These are phyloP conservation scores for Telmatochromis sp. DNA, from an alignment of 2,113 vertebrate genomes.

Conservation along the genomic window DNA sequence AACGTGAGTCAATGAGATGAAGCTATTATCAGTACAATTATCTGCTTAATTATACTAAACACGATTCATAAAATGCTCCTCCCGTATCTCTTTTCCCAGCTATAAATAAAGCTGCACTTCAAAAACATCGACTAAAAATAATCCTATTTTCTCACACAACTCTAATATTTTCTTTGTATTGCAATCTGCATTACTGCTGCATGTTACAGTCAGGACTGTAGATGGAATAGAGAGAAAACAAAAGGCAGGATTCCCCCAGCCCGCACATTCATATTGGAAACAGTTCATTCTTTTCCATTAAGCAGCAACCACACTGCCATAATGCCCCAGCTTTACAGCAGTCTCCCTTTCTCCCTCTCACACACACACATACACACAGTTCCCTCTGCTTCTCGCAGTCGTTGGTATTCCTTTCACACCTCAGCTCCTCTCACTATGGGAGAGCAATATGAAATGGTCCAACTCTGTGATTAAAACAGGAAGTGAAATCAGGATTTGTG, in stretches of 20 bases:
- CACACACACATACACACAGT: conserved; percentile 6
- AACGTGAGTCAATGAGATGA: not conserved
- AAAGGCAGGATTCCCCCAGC: conserved; percentile 6
- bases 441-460: conserved; percentile 51
- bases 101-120: not conserved
- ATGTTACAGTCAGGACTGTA: not conserved
- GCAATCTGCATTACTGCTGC: not conserved
- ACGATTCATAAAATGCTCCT: not conserved
- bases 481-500: conserved; percentile 39
- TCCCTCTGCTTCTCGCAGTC: conserved; percentile 30
- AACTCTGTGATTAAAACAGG: conserved; percentile 44
- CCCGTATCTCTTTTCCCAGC: not conserved
- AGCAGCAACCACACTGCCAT: conserved; percentile 9
- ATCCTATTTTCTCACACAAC: not conserved
- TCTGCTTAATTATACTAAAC: not conserved
- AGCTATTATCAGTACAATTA: not conserved
- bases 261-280: conserved; percentile 24
- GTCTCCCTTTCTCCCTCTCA: not conserved
- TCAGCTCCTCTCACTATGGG: conserved; percentile 31
- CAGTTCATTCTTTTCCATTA: conserved; percentile 43
- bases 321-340: conserved; percentile 34
- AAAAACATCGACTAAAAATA: not conserved
- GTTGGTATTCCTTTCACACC: conserved; percentile 68
- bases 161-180: not conserved
- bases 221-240: not conserved